Percentiles rank a stretch among this genome's conserved stretches.
Conservation (phyloP, 2,113 vertebrate species). For the Ceyx margarethae region DNA sequence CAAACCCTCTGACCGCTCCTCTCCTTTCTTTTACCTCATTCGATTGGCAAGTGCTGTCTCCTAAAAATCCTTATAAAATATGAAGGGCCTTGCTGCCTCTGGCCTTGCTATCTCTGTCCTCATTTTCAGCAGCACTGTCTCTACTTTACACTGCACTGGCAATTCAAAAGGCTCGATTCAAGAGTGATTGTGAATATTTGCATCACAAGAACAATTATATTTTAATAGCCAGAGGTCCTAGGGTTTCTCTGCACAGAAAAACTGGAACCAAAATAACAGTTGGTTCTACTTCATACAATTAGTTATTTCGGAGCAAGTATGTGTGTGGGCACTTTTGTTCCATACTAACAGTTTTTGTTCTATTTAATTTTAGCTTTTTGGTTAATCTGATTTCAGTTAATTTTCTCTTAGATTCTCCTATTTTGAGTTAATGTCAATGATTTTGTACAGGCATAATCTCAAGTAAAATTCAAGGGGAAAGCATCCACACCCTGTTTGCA, state of each 20-base stretch:
- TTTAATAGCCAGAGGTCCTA: neutral
- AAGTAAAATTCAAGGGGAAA: neutral
- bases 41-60: neutral
- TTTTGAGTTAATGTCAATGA: neutral
- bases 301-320: neutral
- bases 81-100: neutral
- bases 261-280: neutral
- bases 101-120: neutral
- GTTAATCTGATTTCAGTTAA: neutral
- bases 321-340: constrained; percentile 19
- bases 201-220: neutral
- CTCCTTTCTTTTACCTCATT: constrained; percentile 10
- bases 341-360: constrained; percentile 1
- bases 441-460: neutral
- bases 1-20: neutral
- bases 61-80: constrained; percentile 24
- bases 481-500: neutral
- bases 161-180: neutral
- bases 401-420: neutral
- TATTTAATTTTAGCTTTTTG: constrained; percentile 21
- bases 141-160: neutral
- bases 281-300: constrained; percentile 4
- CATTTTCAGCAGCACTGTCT: neutral
- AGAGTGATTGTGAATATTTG: neutral
- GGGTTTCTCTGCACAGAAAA: neutral